A percentile compares a stretch with the other conserved stretches of the same genome.
Evolutionary conservation across 2,113 vertebrate species (phyloP).

Genomic region (Struthidea cinerea): DNA sequence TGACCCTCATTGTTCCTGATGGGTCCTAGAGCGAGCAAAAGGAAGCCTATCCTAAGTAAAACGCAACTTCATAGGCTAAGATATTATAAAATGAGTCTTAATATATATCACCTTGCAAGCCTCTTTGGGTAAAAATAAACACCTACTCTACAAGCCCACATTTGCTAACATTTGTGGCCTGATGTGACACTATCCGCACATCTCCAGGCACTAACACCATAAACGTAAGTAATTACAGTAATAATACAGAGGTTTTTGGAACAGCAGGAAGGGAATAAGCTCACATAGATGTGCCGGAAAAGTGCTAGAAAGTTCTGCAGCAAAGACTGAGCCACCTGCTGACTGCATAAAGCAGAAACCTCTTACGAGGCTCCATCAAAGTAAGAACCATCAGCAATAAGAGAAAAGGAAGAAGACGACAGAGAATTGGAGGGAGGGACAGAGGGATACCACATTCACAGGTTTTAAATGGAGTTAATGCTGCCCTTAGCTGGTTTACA

Average conservation of each 20-base stretch:
- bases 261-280: neutral
- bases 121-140: neutral
- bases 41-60: neutral
- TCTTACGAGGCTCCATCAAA: neutral
- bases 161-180: neutral
- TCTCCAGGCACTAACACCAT: neutral
- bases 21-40: neutral
- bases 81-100: neutral
- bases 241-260: neutral
- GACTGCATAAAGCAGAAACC: neutral
- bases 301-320: neutral
- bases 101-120: neutral
- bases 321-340: neutral
- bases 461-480: neutral
- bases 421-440: neutral
- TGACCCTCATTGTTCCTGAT: neutral
- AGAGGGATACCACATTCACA: neutral
- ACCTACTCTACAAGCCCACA: neutral
- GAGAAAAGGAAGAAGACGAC: neutral
- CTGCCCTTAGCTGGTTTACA: neutral
- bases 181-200: neutral
- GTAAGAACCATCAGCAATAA: neutral
- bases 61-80: neutral
- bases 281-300: neutral
- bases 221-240: slow-evolving; percentile 32